Evolutionary conservation across 2,797 vertebrate genomes (phyloP).

Genomic region (Rhinoraja longicauda): DNA sequence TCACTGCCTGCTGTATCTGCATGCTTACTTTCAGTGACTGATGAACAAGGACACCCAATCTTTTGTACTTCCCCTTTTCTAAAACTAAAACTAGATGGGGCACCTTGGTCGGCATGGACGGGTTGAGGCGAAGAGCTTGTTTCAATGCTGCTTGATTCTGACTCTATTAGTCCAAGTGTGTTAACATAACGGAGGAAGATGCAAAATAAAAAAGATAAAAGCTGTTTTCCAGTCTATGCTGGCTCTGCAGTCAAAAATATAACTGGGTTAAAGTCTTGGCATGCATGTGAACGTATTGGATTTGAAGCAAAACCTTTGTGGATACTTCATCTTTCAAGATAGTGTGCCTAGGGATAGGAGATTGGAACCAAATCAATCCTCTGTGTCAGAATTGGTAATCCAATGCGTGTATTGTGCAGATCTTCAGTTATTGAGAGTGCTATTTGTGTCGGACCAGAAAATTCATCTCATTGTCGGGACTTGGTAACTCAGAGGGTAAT

Average conservation of each 20-base stretch:
- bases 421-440: neutral
- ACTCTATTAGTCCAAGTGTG: neutral
- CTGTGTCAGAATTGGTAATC: neutral
- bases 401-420: neutral
- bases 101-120: too few relatives aligned
- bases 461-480: neutral
- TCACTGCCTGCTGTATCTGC: too few relatives aligned
- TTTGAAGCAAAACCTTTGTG: neutral
- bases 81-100: too few relatives aligned
- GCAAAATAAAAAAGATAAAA: neutral
- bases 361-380: neutral
- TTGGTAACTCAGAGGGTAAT: neutral
- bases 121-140: too few relatives aligned
- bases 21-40: too few relatives aligned
- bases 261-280: neutral
- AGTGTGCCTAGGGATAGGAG: neutral
- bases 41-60: too few relatives aligned
- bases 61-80: too few relatives aligned
- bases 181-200: neutral
- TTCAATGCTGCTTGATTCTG: too few relatives aligned
- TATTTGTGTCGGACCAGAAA: neutral
- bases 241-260: too few relatives aligned
- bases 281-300: neutral
- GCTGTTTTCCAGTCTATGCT: neutral
- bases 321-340: neutral